A percentile compares a stretch with the other conserved stretches of the same genome.
Conservation (phyloP, 2,888 invertebrate species). For the Plebejus argus region DNA sequence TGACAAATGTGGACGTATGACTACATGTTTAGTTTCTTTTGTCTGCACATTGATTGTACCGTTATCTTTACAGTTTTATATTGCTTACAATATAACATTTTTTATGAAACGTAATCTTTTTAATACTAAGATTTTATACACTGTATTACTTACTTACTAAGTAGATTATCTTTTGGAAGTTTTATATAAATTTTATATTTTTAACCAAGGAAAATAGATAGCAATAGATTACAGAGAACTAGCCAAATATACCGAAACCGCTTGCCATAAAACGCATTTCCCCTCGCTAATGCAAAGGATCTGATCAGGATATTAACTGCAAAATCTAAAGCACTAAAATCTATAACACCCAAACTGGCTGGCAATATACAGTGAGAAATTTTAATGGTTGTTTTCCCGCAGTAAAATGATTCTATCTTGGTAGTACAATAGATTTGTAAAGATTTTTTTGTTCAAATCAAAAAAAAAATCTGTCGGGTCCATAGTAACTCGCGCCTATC, state of each 20-base stretch:
- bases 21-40: conserved; percentile 22
- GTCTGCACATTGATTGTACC: conserved; percentile 13
- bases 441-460: no score
- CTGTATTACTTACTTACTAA: no score
- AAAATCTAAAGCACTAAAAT: conserved; percentile 25
- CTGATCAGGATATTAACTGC: conserved; percentile 7
- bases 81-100: neutral
- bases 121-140: neutral
- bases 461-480: no score
- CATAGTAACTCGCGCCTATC: no score
- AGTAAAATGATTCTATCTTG: no score
- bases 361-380: no score
- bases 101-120: neutral
- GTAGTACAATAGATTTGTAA: no score
- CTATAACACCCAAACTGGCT: conserved; percentile 13
- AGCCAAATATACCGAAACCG: neutral
- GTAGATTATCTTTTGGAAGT: neutral
- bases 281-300: neutral
- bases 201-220: no score
- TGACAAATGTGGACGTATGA: conserved; percentile 78
- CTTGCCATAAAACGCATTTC: neutral
- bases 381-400: no score
- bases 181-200: neutral
- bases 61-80: conserved; percentile 3
- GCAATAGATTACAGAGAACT: no score